Base-by-base conservation (phyloP, 2,797 vertebrate species). In the Prunella strophiata region DNA sequence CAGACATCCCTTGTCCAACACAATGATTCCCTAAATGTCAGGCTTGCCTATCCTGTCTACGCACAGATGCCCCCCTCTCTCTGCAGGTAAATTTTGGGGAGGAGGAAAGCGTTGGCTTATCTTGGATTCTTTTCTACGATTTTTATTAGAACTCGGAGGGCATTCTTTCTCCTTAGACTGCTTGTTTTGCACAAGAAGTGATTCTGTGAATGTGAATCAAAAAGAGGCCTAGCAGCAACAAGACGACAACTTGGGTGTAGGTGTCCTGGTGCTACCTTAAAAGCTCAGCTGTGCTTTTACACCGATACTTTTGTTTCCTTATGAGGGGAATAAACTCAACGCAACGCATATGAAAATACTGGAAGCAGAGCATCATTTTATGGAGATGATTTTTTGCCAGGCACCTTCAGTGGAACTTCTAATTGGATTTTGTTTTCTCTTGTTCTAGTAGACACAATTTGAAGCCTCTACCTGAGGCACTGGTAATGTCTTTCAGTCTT, bases 141-240 rank as follows among this genome's bases (percentile, higher is more conserved):
- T 99, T 99, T 99, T 99, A 99, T 98, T 98, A 98, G 98, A 99
- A 99, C 98, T 97, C 94, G 96, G 98, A 99, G 99, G 99, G 99
- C 99, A 99, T 99, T 99, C 98, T 99, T 99, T 99, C 98, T 99
- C 98, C 98, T 96, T 98, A 98, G 99, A 99, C 99, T 99, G 99
- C 99, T 99, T 98, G 98, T 99, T 99, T 99, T 99, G 99, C 99
- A 99, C 99, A 99, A 99, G 98, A 99, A 98, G 98, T 99, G 99
- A 98, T 98, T 99, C 98, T 98, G 98, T 99, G 99, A 99, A 99
- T 99, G 99, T 99, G 99, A 99, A 99, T 98, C 97, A 97, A 97
- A 95, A 95, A 97, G 96, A 97, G 97, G 97, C 96, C 93, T 91
- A 97, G 97, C 97, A 97, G 97, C 97, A 98, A 97, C 98, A 96